Percentiles rank a stretch among this genome's conserved stretches.
phyloP scores from a whole-genome alignment of 2,113 vertebrate species.

The Psittacus erithacus region DNA sequence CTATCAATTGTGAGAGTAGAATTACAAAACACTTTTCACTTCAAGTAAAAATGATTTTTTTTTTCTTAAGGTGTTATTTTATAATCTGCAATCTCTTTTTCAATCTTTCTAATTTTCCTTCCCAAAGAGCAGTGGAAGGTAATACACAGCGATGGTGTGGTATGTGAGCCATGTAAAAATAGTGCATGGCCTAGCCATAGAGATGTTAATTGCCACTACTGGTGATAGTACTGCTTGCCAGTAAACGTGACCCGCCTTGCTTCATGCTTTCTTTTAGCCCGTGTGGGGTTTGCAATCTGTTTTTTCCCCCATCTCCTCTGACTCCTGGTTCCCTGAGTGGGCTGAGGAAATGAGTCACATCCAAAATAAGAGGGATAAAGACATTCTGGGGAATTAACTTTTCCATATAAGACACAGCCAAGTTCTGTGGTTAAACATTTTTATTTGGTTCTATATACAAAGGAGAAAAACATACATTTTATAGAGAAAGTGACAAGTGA shows the following conservation, averaged over 20 bases:
- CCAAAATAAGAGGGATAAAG: neutral
- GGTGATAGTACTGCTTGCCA: fast-evolving
- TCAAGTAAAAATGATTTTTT: neutral
- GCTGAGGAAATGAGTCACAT: constrained; percentile 42
- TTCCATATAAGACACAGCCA: neutral
- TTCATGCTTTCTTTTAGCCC: neutral
- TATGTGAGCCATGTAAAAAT: neutral
- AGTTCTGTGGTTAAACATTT: neutral
- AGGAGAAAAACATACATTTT: neutral
- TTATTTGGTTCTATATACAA: neutral
- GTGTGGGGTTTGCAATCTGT: neutral
- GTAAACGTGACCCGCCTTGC: neutral
- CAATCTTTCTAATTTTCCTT: neutral
- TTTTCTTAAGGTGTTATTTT: neutral
- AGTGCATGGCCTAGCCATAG: neutral
- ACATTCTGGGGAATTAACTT: neutral
- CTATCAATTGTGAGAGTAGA: neutral
- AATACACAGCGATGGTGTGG: fast-evolving
- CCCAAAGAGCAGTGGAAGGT: fast-evolving
- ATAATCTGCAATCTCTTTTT: neutral
- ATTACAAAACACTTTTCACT: neutral
- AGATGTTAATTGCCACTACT: neutral
- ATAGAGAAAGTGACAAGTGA: neutral
- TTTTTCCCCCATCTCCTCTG: neutral
- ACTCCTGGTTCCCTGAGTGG: neutral